These are phyloP conservation scores for Rutpela maculata DNA, from an alignment of 2,888 invertebrate genomes.

Conservation along the genomic window DNA sequence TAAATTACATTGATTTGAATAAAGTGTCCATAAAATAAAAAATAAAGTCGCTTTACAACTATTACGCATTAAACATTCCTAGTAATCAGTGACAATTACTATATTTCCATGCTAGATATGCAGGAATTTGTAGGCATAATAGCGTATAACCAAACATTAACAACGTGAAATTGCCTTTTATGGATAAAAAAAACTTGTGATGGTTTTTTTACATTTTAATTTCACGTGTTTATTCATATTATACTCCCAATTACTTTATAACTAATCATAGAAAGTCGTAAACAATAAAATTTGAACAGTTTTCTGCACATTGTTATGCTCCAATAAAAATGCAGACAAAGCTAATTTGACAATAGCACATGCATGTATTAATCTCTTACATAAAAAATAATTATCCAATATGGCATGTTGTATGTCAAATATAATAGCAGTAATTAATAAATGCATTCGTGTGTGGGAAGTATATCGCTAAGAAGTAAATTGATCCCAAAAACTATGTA, in stretches of 20 bases:
- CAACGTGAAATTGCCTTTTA: background rate
- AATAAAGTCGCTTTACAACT: background rate
- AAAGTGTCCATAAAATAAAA: background rate
- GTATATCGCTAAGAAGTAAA: too few species aligned
- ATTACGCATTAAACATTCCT: background rate
- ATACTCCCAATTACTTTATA: background rate
- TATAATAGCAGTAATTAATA: too few species aligned
- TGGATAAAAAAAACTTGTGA: background rate
- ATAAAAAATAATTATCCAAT: background rate
- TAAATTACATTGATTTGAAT: background rate
- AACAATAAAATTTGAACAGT: slow-evolving; percentile 1
- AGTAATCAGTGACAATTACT: background rate
- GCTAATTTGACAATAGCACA: background rate
- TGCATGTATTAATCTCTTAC: background rate
- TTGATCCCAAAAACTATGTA: too few species aligned
- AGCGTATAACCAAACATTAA: background rate
- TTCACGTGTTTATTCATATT: background rate
- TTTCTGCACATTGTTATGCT: slow-evolving; percentile 4
- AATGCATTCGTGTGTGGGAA: too few species aligned
- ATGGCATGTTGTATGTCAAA: too few species aligned
- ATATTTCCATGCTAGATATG: background rate
- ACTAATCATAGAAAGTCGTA: background rate
- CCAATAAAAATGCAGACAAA: background rate
- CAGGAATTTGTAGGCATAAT: slow-evolving; percentile 7
- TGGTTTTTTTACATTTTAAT: slow-evolving; percentile 7